A percentile compares a stretch with the other conserved stretches of the same genome.
These are phyloP conservation scores for Agelastica alni DNA, from an alignment of 2,888 invertebrate genomes.

Conservation along the genomic window DNA sequence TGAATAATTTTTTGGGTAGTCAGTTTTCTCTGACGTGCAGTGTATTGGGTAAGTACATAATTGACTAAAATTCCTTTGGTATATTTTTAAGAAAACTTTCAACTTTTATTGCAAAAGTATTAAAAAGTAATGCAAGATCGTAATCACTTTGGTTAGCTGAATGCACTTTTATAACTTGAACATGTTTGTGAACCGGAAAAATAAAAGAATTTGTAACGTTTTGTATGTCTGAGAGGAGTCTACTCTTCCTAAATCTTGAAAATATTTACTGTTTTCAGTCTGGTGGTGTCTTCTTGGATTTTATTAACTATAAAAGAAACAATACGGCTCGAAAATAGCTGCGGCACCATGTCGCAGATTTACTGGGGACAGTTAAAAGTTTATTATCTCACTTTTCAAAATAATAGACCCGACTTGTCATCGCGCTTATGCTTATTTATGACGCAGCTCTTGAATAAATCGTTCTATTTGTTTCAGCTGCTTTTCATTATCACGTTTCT, in stretches of 20 bases:
- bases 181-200: neutral
- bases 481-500: too few species aligned
- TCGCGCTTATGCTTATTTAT: constrained; percentile 18
- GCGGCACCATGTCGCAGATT: constrained; percentile 22
- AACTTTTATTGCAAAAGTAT: too few species aligned
- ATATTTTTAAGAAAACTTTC: too few species aligned
- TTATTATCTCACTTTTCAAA: constrained; percentile 27
- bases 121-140: too few species aligned
- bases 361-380: constrained; percentile 26
- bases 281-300: constrained; percentile 12
- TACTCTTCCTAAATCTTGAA: constrained; percentile 10
- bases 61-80: too few species aligned
- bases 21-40: too few species aligned
- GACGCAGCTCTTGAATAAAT: constrained; percentile 18
- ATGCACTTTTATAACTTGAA: neutral
- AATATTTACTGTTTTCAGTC: constrained; percentile 12
- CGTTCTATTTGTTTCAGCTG: constrained; percentile 11
- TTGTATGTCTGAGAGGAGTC: neutral
- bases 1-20: too few species aligned
- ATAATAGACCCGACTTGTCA: constrained; percentile 23
- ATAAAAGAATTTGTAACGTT: neutral
- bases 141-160: neutral
- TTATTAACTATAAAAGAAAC: constrained; percentile 27
- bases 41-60: too few species aligned
- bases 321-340: constrained; percentile 24